These are phyloP conservation scores for Electrona antarctica DNA, from an alignment of 2,113 vertebrate species.

Conservation along the genomic window DNA sequence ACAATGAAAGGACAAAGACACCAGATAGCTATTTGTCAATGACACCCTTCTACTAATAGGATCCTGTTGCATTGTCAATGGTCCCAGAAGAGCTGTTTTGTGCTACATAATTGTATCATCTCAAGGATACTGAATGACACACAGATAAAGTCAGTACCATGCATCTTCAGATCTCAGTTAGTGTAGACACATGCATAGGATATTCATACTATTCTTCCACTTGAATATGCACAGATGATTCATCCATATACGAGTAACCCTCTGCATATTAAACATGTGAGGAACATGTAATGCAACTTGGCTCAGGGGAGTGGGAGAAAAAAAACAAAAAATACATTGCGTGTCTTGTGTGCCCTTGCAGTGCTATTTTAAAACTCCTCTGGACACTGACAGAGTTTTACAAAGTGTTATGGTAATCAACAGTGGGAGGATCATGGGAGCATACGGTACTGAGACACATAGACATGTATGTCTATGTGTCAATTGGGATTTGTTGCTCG, in stretches of 20 bases:
- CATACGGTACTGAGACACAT: too few relatives aligned
- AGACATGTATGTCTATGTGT: too few relatives aligned
- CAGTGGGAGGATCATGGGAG: not conserved
- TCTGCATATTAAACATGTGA: not conserved
- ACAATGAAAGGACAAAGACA: constrained; percentile 27
- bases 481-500: constrained; percentile 2
- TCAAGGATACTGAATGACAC: constrained; percentile 1
- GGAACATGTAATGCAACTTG: not conserved
- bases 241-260: not conserved
- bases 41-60: constrained; percentile 48
- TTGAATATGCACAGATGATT: constrained; percentile 20
- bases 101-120: not conserved
- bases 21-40: constrained; percentile 55
- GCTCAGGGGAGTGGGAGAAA: too few relatives aligned
- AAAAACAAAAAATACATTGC: not conserved
- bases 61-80: constrained; percentile 47
- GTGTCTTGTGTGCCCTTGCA: constrained; percentile 3
- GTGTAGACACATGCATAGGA: constrained; percentile 31
- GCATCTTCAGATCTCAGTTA: too few relatives aligned
- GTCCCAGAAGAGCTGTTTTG: constrained; percentile 12
- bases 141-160: not conserved
- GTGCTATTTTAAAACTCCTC: constrained; percentile 14
- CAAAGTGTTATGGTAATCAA: constrained; percentile 12
- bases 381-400: not conserved
- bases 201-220: constrained; percentile 16